Percentiles rank a stretch among this genome's conserved stretches.
Evolutionary conservation across 1,140 invertebrate genomes (phyloP).

Genomic region (Musca domestica): DNA sequence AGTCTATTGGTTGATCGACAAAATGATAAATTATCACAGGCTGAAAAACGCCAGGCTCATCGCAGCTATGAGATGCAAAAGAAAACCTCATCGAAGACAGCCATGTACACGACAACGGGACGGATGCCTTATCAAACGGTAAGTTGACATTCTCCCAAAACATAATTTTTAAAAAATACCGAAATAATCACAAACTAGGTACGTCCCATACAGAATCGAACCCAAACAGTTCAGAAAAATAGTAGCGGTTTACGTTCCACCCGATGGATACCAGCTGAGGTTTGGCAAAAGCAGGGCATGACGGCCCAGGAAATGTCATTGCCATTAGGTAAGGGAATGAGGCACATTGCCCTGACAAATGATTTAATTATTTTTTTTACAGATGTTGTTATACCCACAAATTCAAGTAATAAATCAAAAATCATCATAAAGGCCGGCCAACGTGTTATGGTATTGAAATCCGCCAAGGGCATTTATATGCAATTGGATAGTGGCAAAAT

Average conservation of each 20-base stretch:
- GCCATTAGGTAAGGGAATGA: conserved; percentile 64
- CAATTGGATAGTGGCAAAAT: conserved; percentile 93
- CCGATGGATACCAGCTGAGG: conserved; percentile 83
- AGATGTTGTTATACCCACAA: conserved; percentile 92
- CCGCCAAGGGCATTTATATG: conserved; percentile 93
- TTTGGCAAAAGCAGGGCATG: conserved; percentile 88
- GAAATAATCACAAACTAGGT: conserved; percentile 28
- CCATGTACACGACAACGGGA: conserved; percentile 34
- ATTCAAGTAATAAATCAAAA: conserved; percentile 79
- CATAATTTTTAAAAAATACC: neutral
- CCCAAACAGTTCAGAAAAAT: conserved; percentile 47
- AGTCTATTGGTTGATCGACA: conserved; percentile 92
- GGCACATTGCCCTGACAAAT: neutral
- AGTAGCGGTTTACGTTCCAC: conserved; percentile 53
- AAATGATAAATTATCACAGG: conserved; percentile 91
- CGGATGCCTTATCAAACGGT: conserved; percentile 57
- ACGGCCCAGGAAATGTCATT: conserved; percentile 91
- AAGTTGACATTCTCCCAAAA: conserved; percentile 59
- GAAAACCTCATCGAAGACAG: conserved; percentile 70
- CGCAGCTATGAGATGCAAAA: conserved; percentile 93
- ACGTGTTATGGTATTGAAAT: conserved; percentile 90
- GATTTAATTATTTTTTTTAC: conserved; percentile 26
- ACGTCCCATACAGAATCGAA: conserved; percentile 49
- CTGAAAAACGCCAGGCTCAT: conserved; percentile 91
- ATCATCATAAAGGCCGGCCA: conserved; percentile 89